phyloP scores from a whole-genome alignment of 2,888 invertebrate genomes.

The Lithophane ornitopus region DNA sequence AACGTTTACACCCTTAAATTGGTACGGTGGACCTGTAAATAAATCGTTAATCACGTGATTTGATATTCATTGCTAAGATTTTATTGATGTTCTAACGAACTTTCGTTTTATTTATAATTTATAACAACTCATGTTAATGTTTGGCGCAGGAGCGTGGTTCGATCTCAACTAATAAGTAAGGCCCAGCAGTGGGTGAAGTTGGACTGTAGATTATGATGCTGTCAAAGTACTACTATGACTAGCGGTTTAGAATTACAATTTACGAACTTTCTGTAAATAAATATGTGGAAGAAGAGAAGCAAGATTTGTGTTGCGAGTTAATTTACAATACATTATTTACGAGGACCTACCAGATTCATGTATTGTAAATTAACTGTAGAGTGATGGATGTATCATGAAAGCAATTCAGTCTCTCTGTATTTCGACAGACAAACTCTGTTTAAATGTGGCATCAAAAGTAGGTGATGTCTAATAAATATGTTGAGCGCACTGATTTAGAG shows the following conservation, averaged over 20 bases:
- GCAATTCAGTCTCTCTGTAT: conserved; percentile 33
- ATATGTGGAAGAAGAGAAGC: not conserved
- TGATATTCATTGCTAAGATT: conserved; percentile 72
- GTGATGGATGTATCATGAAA: conserved; percentile 33
- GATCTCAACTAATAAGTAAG: not conserved
- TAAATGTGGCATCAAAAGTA: conserved; percentile 75
- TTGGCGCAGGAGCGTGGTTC: not conserved
- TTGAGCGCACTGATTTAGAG: conserved; percentile 87
- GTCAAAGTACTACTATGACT: not conserved
- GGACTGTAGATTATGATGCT: not conserved
- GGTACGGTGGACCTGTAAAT: conserved; percentile 84
- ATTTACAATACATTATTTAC: conserved; percentile 27
- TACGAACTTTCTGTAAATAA: not conserved
- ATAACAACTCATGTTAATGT: not conserved
- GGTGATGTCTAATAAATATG: conserved; percentile 82
- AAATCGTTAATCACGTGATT: conserved; percentile 86
- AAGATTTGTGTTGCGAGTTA: conserved; percentile 12
- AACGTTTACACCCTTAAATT: conserved; percentile 87
- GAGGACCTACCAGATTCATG: not conserved
- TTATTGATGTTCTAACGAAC: conserved; percentile 65
- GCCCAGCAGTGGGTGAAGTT: not conserved
- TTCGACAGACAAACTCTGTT: conserved; percentile 63
- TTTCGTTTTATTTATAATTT: conserved; percentile 12
- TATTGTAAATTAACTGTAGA: conserved; percentile 37
- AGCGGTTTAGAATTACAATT: not conserved